These are phyloP conservation scores for Enteromius treurensis DNA, from an alignment of 2,797 vertebrate genomes.

Conservation along the genomic window DNA sequence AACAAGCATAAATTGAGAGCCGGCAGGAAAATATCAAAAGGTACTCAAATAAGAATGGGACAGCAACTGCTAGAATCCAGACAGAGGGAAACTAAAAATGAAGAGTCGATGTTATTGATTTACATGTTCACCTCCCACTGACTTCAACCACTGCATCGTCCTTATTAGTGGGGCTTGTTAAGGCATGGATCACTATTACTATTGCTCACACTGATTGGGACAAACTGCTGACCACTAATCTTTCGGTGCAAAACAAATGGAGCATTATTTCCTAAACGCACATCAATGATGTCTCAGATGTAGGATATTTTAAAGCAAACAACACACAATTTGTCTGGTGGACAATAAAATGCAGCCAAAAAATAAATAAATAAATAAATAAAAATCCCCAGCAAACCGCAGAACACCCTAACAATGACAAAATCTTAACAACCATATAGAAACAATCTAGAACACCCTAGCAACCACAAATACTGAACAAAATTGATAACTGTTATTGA, in stretches of 20 bases:
- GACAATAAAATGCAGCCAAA: neutral
- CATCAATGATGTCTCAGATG: neutral
- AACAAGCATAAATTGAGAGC: neutral
- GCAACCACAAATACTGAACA: neutral
- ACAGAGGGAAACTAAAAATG: neutral
- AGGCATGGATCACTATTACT: neutral
- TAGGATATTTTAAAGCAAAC: neutral
- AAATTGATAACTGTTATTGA: neutral
- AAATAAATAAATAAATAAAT: neutral
- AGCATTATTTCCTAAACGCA: neutral
- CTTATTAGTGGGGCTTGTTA: conserved; percentile 20
- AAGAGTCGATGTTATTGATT: conserved; percentile 31
- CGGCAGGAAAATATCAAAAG: conserved; percentile 15
- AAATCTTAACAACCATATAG: neutral
- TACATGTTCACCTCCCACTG: neutral
- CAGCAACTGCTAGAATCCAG: neutral
- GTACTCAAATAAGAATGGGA: neutral
- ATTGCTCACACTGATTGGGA: conserved; percentile 6
- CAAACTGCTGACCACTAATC: neutral
- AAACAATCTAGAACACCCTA: neutral
- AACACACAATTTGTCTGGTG: too few relatives aligned
- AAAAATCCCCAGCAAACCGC: neutral
- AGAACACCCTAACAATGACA: neutral
- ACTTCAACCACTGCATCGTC: neutral
- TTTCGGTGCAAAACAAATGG: neutral